Conservation (phyloP, 2,113 vertebrate genomes). For the Podarcis raffonei region DNA sequence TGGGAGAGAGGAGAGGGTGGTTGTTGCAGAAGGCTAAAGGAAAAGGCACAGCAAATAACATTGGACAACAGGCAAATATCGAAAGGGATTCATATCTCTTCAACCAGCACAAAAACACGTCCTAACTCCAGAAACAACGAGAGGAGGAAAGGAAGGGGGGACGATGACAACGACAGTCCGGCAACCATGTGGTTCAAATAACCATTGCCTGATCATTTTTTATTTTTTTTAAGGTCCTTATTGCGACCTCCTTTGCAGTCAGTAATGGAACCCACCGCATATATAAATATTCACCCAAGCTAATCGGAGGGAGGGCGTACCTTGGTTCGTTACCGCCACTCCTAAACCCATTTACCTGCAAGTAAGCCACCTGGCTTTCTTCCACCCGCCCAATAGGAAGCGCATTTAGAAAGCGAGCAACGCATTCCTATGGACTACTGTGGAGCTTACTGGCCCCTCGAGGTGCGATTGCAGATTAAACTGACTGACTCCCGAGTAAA, state of each 20-base stretch:
- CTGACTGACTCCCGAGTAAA: background rate
- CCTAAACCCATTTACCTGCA: background rate
- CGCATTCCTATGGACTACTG: background rate
- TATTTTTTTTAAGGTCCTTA: constrained; percentile 37
- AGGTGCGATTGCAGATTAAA: background rate
- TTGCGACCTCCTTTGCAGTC: background rate
- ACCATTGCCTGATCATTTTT: constrained; percentile 52
- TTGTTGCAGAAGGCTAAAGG: background rate
- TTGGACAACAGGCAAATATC: background rate
- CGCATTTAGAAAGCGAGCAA: background rate
- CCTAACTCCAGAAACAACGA: constrained; percentile 25
- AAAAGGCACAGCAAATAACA: background rate
- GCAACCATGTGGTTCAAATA: constrained; percentile 51
- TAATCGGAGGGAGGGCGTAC: background rate
- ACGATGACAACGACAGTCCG: constrained; percentile 5
- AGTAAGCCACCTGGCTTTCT: background rate
- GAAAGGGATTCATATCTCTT: background rate
- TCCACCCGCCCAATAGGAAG: background rate
- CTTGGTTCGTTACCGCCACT: background rate
- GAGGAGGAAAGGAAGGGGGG: constrained; percentile 5
- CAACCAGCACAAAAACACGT: background rate
- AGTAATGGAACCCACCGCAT: background rate
- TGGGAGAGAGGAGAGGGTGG: background rate
- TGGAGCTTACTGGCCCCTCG: background rate
- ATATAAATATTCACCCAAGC: background rate